Evolutionary conservation across 2,113 vertebrate genomes (phyloP).

Genomic region (Neolamprologus variostigma): DNA sequence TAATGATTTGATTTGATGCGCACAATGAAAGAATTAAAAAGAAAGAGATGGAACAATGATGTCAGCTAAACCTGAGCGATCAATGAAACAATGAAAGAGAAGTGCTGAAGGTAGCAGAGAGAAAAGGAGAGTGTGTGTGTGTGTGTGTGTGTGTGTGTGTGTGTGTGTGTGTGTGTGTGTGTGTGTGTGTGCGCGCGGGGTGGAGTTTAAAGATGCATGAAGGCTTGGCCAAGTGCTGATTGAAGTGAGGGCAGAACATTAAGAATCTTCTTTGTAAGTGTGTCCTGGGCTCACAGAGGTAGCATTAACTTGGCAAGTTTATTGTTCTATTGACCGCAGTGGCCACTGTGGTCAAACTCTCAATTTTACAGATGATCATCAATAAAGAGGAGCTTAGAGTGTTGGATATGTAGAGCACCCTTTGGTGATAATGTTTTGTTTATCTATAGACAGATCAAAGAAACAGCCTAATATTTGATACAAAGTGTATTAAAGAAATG

Average conservation of each 20-base stretch:
- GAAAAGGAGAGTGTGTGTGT: background rate
- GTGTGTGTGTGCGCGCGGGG: fast-evolving
- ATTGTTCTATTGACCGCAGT: background rate
- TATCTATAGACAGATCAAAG: background rate
- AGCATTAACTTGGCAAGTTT: background rate
- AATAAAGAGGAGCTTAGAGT: background rate
- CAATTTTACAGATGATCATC: background rate
- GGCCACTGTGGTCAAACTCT: background rate
- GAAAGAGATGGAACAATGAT: conserved; percentile 48
- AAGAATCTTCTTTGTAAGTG: background rate
- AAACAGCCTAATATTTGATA: background rate
- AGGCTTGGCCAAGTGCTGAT: background rate
- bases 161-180: too few relatives aligned
- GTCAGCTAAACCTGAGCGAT: conserved; percentile 61
- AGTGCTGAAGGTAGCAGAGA: conserved; percentile 62
- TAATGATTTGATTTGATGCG: background rate
- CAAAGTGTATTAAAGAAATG: background rate
- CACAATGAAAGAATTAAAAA: background rate
- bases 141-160: too few relatives aligned
- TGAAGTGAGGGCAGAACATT: background rate
- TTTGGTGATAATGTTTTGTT: background rate
- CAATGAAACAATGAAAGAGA: conserved; percentile 58
- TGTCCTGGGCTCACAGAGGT: background rate
- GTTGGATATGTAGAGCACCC: background rate
- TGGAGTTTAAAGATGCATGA: background rate